Evolutionary conservation across 2,797 vertebrate species (phyloP).

Genomic region (Denticeps clupeoides): DNA sequence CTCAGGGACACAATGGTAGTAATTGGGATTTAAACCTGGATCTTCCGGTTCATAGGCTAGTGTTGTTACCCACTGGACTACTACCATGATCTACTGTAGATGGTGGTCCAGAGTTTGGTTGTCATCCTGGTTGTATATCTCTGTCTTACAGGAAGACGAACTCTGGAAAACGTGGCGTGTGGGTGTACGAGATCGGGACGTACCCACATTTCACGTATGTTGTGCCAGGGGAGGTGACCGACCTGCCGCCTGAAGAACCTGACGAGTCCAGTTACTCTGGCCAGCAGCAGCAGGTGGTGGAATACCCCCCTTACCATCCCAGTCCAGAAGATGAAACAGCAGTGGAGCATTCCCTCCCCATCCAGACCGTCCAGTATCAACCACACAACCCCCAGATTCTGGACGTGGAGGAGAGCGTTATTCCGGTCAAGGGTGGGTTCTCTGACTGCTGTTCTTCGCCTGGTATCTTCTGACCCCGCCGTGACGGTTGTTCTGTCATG

Average conservation of each 20-base stretch:
- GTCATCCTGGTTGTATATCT: slow-evolving; percentile 1
- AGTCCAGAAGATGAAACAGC: slow-evolving; percentile 8
- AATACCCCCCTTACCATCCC: slow-evolving; percentile 29
- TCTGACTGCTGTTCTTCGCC: not conserved
- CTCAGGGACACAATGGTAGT: too few species aligned
- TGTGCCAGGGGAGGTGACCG: slow-evolving; percentile 48
- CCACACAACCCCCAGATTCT: not conserved
- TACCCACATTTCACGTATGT: slow-evolving; percentile 47
- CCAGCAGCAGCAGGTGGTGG: not conserved
- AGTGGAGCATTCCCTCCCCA: not conserved
- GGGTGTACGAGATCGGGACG: slow-evolving; percentile 82
- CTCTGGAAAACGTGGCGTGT: slow-evolving; percentile 69
- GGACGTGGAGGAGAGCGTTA: not conserved
- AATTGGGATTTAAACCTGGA: too few species aligned
- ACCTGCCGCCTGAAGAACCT: slow-evolving; percentile 18
- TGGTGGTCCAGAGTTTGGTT: not conserved
- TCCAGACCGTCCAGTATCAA: slow-evolving; percentile 30
- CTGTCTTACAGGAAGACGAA: slow-evolving; percentile 67
- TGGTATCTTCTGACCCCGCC: not conserved
- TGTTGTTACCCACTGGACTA: too few species aligned
- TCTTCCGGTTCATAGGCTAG: too few species aligned
- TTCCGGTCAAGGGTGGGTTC: not conserved
- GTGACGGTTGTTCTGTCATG: too few species aligned
- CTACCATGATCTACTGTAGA: not conserved
- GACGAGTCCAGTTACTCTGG: not conserved